Evolutionary conservation across 2,888 invertebrate species (phyloP).

Genomic region (Tanytarsus gracilentus): DNA sequence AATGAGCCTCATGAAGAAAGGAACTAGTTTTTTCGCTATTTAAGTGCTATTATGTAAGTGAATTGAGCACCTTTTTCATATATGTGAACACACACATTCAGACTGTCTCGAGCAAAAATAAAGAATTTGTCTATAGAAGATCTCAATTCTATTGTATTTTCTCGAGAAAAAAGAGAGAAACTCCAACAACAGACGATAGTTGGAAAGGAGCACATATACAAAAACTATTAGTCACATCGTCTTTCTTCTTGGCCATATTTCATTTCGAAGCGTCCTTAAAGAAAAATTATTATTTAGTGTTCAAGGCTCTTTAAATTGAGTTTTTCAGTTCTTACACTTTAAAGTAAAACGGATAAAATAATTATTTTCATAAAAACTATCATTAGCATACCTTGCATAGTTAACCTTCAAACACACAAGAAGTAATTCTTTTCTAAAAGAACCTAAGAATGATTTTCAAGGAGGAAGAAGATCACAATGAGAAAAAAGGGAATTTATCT

Average conservation of each 20-base stretch:
- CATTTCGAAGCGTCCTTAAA: slow-evolving; percentile 15
- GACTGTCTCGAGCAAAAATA: not conserved
- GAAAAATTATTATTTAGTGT: not conserved
- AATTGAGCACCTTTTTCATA: too few species aligned
- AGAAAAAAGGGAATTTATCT: too few species aligned
- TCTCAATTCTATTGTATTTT: not conserved
- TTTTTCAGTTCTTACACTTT: too few species aligned
- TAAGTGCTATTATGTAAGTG: slow-evolving; percentile 21
- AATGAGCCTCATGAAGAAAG: too few species aligned
- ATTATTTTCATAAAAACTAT: too few species aligned
- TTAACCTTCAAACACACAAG: too few species aligned
- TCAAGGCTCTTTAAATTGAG: too few species aligned
- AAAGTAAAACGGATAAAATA: not conserved
- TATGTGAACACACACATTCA: too few species aligned
- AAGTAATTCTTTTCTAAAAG: too few species aligned
- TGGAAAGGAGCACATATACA: slow-evolving; percentile 2
- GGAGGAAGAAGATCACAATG: too few species aligned
- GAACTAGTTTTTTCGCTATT: slow-evolving; percentile 12
- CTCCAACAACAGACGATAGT: not conserved
- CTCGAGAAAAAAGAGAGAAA: not conserved
- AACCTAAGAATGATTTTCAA: too few species aligned
- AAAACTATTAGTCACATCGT: slow-evolving; percentile 28
- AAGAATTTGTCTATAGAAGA: not conserved
- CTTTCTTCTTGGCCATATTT: slow-evolving; percentile 18
- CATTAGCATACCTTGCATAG: too few species aligned